phyloP scores from a whole-genome alignment of 2,888 invertebrate species.

The Eupithecia subumbrata region DNA sequence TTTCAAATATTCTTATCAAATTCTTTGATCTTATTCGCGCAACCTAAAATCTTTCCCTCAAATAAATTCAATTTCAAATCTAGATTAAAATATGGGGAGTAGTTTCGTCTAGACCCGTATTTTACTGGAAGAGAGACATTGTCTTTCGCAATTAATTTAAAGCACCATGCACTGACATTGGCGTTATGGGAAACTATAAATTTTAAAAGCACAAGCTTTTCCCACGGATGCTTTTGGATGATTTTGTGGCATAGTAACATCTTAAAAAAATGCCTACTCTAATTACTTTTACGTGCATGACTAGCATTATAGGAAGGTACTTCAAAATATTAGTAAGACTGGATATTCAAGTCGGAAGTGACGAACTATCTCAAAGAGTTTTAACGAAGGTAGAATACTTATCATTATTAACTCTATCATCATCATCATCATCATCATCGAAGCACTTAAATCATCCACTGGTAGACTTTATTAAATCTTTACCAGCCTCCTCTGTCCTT shows the following conservation, averaged over 20 bases:
- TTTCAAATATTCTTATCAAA: background rate
- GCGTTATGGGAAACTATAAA: background rate
- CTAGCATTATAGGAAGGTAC: too few relatives aligned
- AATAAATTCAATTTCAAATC: constrained; percentile 14
- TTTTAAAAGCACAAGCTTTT: background rate
- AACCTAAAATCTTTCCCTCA: constrained; percentile 11
- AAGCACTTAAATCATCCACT: too few relatives aligned
- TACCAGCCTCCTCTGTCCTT: background rate
- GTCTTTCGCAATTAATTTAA: constrained; percentile 57
- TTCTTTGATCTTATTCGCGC: background rate
- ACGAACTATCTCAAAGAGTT: too few relatives aligned
- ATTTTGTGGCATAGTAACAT: background rate
- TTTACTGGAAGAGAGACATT: constrained; percentile 51
- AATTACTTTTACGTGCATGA: too few relatives aligned
- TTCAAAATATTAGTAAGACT: too few relatives aligned
- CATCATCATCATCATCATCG: background rate
- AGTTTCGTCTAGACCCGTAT: constrained; percentile 70
- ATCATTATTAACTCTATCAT: too few relatives aligned
- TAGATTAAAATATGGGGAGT: constrained; percentile 58
- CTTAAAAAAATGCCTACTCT: background rate
- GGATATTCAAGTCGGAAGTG: too few relatives aligned
- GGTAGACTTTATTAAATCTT: background rate
- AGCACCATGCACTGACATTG: background rate
- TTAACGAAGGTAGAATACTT: too few relatives aligned
- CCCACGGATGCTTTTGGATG: background rate